Evolutionary conservation across 30 jellyfish, hydroid and myxozoan species (phyloP).

Genomic region (Rhopilema esculentum): DNA sequence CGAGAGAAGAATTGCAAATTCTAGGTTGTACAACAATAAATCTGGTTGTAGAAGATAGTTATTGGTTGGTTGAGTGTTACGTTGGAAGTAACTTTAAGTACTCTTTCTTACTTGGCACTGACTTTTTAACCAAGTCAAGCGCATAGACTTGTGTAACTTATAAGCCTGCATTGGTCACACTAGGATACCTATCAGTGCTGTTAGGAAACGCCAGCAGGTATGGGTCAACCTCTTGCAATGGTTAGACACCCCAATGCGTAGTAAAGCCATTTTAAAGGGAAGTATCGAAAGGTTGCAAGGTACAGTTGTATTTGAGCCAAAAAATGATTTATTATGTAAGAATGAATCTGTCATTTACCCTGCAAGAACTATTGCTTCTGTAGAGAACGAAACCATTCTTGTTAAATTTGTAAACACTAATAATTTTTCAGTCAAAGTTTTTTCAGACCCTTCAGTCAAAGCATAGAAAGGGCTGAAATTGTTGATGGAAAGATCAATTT

Average conservation of each 20-base stretch:
- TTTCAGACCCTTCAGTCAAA: slow-evolving; percentile 18
- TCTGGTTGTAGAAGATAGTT: slow-evolving; percentile 14
- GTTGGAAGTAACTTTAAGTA: slow-evolving; percentile 19
- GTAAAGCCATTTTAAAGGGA: slow-evolving; percentile 4
- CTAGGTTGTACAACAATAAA: slow-evolving; percentile 36
- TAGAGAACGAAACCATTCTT: neutral
- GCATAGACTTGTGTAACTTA: slow-evolving; percentile 5
- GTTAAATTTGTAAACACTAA: slow-evolving; percentile 16
- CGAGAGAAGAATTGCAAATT: slow-evolving; percentile 40
- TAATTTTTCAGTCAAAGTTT: slow-evolving; percentile 24
- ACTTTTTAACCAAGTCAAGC: neutral
- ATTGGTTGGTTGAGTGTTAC: slow-evolving; percentile 44
- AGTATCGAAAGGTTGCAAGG: slow-evolving; percentile 17
- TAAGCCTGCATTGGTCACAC: slow-evolving; percentile 10
- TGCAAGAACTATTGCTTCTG: slow-evolving; percentile 18
- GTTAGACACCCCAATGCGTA: slow-evolving; percentile 10
- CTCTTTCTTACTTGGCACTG: slow-evolving; percentile 40
- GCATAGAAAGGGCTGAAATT: slow-evolving; percentile 32
- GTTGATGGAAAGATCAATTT: too few relatives aligned
- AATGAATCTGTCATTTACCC: slow-evolving; percentile 22
- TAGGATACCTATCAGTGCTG: slow-evolving; percentile 7
- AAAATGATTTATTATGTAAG: slow-evolving; percentile 32
- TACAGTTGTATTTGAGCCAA: slow-evolving; percentile 36
- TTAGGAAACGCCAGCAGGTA: neutral
- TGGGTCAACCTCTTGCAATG: slow-evolving; percentile 9